Evolutionary conservation across 1,140 invertebrate species (phyloP).

Genomic region (Chionoecetes opilio): DNA sequence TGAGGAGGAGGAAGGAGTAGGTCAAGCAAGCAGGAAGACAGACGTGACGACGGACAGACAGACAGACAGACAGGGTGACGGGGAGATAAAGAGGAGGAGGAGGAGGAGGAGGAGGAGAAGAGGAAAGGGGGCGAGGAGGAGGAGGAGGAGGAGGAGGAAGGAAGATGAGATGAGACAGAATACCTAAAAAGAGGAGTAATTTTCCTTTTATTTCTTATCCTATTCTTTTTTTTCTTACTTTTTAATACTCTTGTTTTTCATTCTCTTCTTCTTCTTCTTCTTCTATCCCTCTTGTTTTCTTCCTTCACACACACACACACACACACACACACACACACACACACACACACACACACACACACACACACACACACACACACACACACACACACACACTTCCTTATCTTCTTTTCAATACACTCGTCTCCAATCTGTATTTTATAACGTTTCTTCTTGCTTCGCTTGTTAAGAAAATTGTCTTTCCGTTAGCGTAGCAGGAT

Average conservation of each 20-base stretch:
- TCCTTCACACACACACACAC: no score
- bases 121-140: not conserved
- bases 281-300: no score
- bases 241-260: no score
- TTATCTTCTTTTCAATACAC: not conserved
- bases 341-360: not conserved
- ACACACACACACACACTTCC: not conserved
- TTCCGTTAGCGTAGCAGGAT: not conserved
- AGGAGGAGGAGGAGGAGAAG: slow-evolving; percentile 1
- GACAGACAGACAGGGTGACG: not conserved
- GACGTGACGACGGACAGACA: not conserved
- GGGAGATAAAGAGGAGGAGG: not conserved
- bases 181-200: not conserved
- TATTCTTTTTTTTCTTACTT: no score
- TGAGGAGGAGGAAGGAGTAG: not conserved
- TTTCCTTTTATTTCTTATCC: no score
- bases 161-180: not conserved
- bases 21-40: not conserved
- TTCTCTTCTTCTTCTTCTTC: no score
- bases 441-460: not conserved
- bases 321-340: no score
- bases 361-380: slow-evolving; percentile 8
- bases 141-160: not conserved
- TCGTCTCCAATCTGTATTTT: not conserved
- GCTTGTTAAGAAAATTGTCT: not conserved